A percentile compares a stretch with the other conserved stretches of the same genome.
These are phyloP conservation scores for Gobiocypris rarus DNA, from an alignment of 2,113 vertebrate species.

Conservation along the genomic window DNA sequence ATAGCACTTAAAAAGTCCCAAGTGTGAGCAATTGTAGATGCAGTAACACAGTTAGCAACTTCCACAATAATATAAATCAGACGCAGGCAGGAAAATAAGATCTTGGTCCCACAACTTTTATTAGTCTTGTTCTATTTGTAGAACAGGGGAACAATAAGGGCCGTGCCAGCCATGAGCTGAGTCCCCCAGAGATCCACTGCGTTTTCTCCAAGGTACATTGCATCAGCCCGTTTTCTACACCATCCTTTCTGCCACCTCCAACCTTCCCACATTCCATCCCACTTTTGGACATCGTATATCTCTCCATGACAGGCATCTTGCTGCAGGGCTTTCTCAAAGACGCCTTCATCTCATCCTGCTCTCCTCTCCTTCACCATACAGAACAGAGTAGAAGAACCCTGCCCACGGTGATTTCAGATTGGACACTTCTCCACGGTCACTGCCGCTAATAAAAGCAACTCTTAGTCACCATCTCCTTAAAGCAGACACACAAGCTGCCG, in stretches of 20 bases:
- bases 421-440: slow-evolving; percentile 1
- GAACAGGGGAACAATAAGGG: slow-evolving; percentile 3
- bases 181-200: slow-evolving; percentile 3
- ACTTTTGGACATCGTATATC: slow-evolving; percentile 5
- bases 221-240: slow-evolving; percentile 9
- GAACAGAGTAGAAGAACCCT: background rate
- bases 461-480: background rate
- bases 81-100: background rate
- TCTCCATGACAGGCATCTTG: slow-evolving; percentile 48
- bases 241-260: background rate
- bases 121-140: background rate
- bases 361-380: slow-evolving; percentile 1
- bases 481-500: background rate
- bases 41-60: background rate
- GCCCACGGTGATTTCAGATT: slow-evolving; percentile 18
- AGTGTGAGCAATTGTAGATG: background rate
- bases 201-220: slow-evolving; percentile 13
- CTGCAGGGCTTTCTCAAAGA: slow-evolving; percentile 13
- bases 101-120: background rate
- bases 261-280: background rate
- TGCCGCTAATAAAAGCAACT: slow-evolving; percentile 1
- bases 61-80: background rate
- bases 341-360: background rate
- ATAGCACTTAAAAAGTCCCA: background rate
- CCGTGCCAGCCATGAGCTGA: background rate